Base-by-base conservation (phyloP, 2,888 invertebrate genomes). In the Adelognathus sp. region DNA sequence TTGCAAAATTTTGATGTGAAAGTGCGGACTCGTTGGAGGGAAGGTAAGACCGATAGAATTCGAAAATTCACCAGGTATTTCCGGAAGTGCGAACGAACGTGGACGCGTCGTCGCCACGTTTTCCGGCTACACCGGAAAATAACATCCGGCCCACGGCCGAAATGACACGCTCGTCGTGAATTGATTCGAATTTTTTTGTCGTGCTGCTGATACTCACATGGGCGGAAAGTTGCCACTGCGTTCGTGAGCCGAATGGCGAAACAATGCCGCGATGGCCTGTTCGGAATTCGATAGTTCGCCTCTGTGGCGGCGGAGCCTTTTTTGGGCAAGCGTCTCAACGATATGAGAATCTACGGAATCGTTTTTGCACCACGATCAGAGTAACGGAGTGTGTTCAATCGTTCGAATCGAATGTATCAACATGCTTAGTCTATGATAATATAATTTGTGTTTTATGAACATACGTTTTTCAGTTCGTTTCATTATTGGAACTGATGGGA, bases 191-290 rank as follows among this genome's bases (percentile, higher is more conserved):
- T 54, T 60, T 70, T 60, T 21, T 58, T 39, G n/a, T 36, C 21
- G 16, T 39, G 33, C 31, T 14, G 31, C 61, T 44, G 36, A 66
- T 66, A 79, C 50, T 41, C 66, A 54, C 60, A 50, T 44, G 36
- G 39, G 16, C 54, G 36, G 18, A 46, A 2, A 33, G 44, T 31
- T 21, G 14, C 24, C 54, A 63, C 3, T 24, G 54, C 31, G 52
- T 61, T 71, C 79, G 79, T 79, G 79, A 79, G 61, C 39, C 56
- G 71, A 75, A 79, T 67, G 39, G 46, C 41, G 24, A 33, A 71
- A 75, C 72, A 63, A 72, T 66, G 36, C 54, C 44, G 24, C 7
- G 29, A 36, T 60, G 41, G 41, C 64, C 67, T 76, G 61, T 21
- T 67, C 50, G 72, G 71, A 71, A 79, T 79, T 76, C 71, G 66